These are phyloP conservation scores for Porites lobata DNA, from an alignment of 92 coral and sea anemone genomes.

Conservation along the genomic window DNA sequence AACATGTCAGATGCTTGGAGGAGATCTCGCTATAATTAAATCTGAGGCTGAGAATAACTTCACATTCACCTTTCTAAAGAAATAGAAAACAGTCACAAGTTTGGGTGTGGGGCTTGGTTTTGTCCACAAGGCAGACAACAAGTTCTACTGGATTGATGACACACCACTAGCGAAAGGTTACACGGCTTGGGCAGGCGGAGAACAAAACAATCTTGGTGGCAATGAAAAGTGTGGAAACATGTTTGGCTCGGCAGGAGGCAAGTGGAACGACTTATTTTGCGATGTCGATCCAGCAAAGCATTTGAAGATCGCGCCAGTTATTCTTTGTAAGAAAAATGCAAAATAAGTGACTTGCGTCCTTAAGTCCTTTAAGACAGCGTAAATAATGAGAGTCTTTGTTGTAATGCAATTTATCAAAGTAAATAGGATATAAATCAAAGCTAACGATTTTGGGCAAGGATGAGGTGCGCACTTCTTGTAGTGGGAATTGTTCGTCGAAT, in stretches of 20 bases:
- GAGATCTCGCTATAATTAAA: conserved; percentile 3
- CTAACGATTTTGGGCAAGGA: no score
- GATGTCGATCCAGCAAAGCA: neutral
- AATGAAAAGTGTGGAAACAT: neutral
- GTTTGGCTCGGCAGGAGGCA: neutral
- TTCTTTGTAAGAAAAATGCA: conserved; percentile 8
- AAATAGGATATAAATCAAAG: no score
- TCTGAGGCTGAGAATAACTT: conserved; percentile 9
- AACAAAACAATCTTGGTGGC: neutral
- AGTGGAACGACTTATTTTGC: conserved; percentile 16
- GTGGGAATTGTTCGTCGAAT: no score
- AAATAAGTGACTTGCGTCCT: no score
- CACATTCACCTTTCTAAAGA: neutral
- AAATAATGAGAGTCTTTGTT: no score
- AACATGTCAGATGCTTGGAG: conserved; percentile 28
- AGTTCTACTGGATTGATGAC: conserved; percentile 31
- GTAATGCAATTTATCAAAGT: no score
- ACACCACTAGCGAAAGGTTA: neutral
- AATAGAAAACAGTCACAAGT: neutral
- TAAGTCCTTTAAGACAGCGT: no score
- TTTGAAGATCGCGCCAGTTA: neutral
- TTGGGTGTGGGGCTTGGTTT: neutral
- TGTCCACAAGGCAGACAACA: neutral
- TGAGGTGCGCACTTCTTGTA: no score
- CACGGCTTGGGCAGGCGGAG: conserved; percentile 1